Percentiles rank a stretch among this genome's conserved stretches.
phyloP scores from a whole-genome alignment of 2,113 vertebrate genomes.

The Crotalus viridis region DNA sequence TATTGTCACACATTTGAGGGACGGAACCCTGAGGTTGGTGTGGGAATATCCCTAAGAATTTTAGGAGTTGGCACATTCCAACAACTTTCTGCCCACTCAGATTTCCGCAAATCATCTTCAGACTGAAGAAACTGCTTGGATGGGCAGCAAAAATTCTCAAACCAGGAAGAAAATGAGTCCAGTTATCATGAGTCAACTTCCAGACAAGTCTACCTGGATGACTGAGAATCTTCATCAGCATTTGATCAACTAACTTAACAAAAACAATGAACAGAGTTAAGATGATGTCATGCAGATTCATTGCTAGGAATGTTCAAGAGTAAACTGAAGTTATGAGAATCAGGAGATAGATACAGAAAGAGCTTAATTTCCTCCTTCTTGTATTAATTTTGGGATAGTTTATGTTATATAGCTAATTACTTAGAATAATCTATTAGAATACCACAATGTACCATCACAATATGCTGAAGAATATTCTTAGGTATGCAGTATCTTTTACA shows the following conservation, averaged over 20 bases:
- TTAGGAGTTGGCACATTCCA: background rate
- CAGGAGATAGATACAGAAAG: background rate
- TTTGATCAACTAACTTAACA: background rate
- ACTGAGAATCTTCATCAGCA: background rate
- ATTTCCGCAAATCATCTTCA: background rate
- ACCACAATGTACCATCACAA: background rate
- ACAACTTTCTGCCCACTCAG: background rate
- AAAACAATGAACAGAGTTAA: background rate
- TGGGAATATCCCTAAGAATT: background rate
- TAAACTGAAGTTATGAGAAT: background rate
- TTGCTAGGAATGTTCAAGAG: background rate
- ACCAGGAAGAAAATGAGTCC: background rate
- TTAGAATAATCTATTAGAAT: background rate
- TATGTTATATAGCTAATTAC: background rate
- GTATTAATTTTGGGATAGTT: background rate
- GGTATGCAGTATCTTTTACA: background rate
- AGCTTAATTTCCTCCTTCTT: background rate
- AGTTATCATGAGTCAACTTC: background rate
- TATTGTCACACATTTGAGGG: background rate
- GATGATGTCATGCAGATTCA: background rate
- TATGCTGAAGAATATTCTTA: background rate
- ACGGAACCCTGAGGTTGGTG: background rate
- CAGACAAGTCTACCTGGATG: background rate
- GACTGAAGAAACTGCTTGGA: background rate
- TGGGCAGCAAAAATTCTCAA: background rate